Conservation (phyloP, 1,140 invertebrate species). For the Cyclargus thomasi region DNA sequence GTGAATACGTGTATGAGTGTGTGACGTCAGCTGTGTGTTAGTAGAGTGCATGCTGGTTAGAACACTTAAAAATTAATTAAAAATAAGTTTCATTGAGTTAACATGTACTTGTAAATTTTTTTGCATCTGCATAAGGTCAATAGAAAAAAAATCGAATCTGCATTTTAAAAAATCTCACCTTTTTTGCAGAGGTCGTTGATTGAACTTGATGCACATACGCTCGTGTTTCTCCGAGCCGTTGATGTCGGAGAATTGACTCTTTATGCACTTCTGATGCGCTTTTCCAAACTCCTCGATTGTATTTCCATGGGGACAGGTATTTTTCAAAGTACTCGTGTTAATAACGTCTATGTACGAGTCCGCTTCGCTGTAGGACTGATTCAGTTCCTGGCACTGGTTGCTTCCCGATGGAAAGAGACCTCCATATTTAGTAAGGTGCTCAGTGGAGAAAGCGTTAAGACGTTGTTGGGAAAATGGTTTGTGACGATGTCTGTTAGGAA, state of each 20-base stretch:
- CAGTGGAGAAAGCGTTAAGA: constrained; percentile 71
- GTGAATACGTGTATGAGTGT: constrained; percentile 28
- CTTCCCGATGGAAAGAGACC: constrained; percentile 67
- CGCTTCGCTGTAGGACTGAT: constrained; percentile 67
- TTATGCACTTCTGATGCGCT: constrained; percentile 72
- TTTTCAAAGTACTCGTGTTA: constrained; percentile 57
- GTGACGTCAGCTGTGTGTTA: constrained; percentile 12
- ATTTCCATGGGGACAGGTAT: constrained; percentile 65
- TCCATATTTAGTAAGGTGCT: constrained; percentile 70
- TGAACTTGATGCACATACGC: constrained; percentile 69
- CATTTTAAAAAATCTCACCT: constrained; percentile 43
- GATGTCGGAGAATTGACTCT: constrained; percentile 54
- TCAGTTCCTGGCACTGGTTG: constrained; percentile 67
- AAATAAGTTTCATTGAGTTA: no score
- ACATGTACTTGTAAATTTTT: no score
- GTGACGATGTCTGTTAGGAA: constrained; percentile 71
- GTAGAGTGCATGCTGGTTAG: not conserved
- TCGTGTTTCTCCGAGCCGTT: constrained; percentile 60
- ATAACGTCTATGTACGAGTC: constrained; percentile 70
- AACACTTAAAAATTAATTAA: not conserved
- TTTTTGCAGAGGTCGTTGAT: constrained; percentile 65
- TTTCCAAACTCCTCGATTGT: constrained; percentile 71
- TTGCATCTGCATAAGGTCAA: no score
- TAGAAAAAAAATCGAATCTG: no score
- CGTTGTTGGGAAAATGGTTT: constrained; percentile 74